A percentile compares a stretch with the other conserved stretches of the same genome.
Conservation (phyloP, 2,888 invertebrate species). For the Philereme transversata region DNA sequence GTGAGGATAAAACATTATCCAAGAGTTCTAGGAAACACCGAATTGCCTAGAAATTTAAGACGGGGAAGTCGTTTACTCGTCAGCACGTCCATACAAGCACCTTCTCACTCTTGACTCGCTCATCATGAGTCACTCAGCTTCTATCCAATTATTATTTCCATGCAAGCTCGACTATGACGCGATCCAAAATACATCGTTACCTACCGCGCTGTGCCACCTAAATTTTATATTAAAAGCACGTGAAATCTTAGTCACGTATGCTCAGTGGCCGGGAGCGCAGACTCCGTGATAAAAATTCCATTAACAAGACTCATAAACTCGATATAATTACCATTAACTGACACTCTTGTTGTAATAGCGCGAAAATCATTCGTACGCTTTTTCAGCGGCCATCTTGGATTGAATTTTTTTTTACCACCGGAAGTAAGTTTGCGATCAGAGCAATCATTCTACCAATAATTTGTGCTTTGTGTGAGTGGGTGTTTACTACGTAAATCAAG, state of each 20-base stretch:
- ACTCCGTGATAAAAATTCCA: constrained; percentile 66
- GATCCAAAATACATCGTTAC: constrained; percentile 70
- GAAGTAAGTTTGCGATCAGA: constrained; percentile 69
- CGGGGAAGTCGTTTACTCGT: constrained; percentile 8
- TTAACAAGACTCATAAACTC: constrained; percentile 49
- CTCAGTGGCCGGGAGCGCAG: constrained; percentile 67
- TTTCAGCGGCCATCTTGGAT: constrained; percentile 59
- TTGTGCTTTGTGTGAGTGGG: constrained; percentile 27
- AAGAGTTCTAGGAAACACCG: constrained; percentile 12
- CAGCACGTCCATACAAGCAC: constrained; percentile 20
- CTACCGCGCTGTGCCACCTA: constrained; percentile 63
- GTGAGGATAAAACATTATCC: neutral
- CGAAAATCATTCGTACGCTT: constrained; percentile 64
- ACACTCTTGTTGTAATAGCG: constrained; percentile 42
- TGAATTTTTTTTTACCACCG: constrained; percentile 54
- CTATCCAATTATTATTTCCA: constrained; percentile 49
- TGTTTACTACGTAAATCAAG: constrained; percentile 18
- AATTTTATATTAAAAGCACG: constrained; percentile 74
- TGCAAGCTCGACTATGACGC: constrained; percentile 54
- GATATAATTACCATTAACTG: constrained; percentile 29
- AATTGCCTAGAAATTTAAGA: constrained; percentile 11
- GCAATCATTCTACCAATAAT: constrained; percentile 43
- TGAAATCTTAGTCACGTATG: constrained; percentile 75
- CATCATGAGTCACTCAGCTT: constrained; percentile 38
- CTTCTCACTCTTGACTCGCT: constrained; percentile 7